phyloP scores from a whole-genome alignment of 2,888 invertebrate genomes.

The Agelastica alni region DNA sequence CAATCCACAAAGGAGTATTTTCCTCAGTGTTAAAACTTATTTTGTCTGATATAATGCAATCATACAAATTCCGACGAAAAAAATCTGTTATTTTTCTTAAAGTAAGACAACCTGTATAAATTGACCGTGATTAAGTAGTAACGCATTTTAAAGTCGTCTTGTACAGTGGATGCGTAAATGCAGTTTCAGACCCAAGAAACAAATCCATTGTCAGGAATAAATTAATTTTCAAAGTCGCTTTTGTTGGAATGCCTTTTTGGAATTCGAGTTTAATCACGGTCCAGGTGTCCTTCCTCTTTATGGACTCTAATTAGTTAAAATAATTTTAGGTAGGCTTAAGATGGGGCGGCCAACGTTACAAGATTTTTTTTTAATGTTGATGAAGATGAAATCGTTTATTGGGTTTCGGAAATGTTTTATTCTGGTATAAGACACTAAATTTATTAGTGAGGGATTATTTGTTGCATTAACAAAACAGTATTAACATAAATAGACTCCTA shows the following conservation, averaged over 20 bases:
- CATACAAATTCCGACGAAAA: no score
- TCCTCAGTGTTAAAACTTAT: no score
- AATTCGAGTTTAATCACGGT: conserved; percentile 33
- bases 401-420: no score
- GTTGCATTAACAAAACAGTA: no score
- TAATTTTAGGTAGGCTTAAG: conserved; percentile 13
- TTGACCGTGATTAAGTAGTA: conserved; percentile 9
- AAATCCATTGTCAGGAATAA: conserved; percentile 29
- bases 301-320: conserved; percentile 27
- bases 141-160: conserved; percentile 13
- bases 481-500: no score
- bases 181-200: conserved; percentile 16
- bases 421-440: no score
- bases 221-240: conserved; percentile 25
- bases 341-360: background rate
- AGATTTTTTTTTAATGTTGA: no score
- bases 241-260: conserved; percentile 29
- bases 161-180: conserved; percentile 8
- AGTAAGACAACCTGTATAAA: conserved; percentile 3
- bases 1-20: no score
- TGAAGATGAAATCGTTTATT: no score
- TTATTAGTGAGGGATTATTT: no score
- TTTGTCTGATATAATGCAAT: no score
- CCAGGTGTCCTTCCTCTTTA: conserved; percentile 32
- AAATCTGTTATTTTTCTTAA: no score